These are phyloP conservation scores for Neodiprion pinetum DNA, from an alignment of 1,140 invertebrate genomes.

Conservation along the genomic window DNA sequence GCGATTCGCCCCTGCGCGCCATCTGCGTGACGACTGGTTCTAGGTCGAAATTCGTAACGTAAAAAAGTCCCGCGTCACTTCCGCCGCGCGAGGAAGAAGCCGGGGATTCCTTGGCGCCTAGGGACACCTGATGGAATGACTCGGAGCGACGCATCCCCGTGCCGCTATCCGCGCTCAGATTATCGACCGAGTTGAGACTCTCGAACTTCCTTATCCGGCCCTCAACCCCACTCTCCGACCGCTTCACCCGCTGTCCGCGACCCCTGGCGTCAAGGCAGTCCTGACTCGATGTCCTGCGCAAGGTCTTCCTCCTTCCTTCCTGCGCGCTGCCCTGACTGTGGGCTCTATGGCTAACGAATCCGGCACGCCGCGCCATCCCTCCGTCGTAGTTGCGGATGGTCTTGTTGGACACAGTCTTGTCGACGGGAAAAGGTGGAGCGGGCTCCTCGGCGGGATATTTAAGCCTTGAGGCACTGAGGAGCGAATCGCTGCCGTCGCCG, in stretches of 20 bases:
- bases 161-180: slow-evolving; percentile 25
- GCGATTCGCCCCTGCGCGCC: slow-evolving; percentile 26
- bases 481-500: slow-evolving; percentile 74
- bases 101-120: slow-evolving; percentile 35
- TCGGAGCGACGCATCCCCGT: slow-evolving; percentile 48
- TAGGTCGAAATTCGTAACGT: slow-evolving; percentile 48
- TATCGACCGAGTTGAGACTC: slow-evolving; percentile 54
- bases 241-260: slow-evolving; percentile 50
- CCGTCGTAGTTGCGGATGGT: slow-evolving; percentile 40
- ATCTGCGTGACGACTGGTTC: slow-evolving; percentile 33
- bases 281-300: slow-evolving; percentile 37
- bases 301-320: slow-evolving; percentile 40
- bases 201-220: slow-evolving; percentile 56
- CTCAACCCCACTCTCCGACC: slow-evolving; percentile 48
- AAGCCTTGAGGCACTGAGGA: slow-evolving; percentile 70
- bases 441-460: slow-evolving; percentile 44
- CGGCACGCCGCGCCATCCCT: slow-evolving; percentile 13
- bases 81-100: slow-evolving; percentile 38
- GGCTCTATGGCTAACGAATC: slow-evolving; percentile 12
- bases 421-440: not conserved
- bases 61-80: slow-evolving; percentile 53
- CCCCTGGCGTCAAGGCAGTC: slow-evolving; percentile 33
- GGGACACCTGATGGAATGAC: slow-evolving; percentile 54
- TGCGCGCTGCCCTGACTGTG: slow-evolving; percentile 7
- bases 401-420: slow-evolving; percentile 12